Evolutionary conservation across 2,888 invertebrate species (phyloP).

Genomic region (Iselma pallidipennis): DNA sequence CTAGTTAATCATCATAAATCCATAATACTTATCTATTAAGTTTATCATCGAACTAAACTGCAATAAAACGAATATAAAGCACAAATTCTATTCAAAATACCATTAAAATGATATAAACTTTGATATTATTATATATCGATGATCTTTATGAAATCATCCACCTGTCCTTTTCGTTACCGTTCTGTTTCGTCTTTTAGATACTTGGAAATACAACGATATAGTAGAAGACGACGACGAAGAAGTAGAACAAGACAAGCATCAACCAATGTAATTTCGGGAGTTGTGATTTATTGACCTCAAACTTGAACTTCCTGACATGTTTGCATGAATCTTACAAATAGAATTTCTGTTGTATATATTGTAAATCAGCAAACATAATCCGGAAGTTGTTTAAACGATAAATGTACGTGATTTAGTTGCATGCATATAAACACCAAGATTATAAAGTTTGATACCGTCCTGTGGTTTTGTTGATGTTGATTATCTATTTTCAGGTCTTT

Average conservation of each 20-base stretch:
- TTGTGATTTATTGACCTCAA: not conserved
- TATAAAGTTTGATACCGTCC: conserved; percentile 9
- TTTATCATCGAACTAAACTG: not conserved
- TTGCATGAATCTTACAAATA: not conserved
- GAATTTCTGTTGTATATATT: not conserved
- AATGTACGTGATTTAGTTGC: conserved; percentile 23
- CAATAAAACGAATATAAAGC: not conserved
- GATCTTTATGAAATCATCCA: not conserved
- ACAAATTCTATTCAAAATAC: not conserved
- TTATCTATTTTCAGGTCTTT: conserved; percentile 16
- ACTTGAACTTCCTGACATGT: not conserved
- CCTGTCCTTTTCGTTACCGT: too few species aligned
- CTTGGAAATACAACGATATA: too few species aligned
- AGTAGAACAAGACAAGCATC: not conserved
- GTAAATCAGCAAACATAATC: conserved; percentile 21
- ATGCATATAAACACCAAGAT: conserved; percentile 15
- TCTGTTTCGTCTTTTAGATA: too few species aligned
- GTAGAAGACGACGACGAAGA: not conserved
- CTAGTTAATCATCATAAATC: not conserved
- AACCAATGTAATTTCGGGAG: not conserved
- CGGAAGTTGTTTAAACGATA: conserved; percentile 19
- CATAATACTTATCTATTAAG: too few species aligned
- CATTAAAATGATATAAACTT: not conserved
- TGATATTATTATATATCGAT: not conserved
- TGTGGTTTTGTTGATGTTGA: conserved; percentile 9